Evolutionary conservation across 2,888 invertebrate genomes (phyloP).

Genomic region (Volucella inanis): DNA sequence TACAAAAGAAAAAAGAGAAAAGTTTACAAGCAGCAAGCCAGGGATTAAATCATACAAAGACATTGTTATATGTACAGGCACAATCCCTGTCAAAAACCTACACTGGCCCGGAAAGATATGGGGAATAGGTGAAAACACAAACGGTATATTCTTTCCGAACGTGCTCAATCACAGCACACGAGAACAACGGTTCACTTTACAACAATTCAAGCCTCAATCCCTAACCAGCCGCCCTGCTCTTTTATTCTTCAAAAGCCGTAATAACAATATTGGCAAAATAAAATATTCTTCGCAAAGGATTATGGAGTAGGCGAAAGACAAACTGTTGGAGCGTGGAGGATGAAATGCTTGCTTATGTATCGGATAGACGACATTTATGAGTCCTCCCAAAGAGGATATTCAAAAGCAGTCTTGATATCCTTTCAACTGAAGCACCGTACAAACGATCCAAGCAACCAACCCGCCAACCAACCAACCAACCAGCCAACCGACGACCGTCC

Average conservation of each 20-base stretch:
- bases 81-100: conserved; percentile 38
- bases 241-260: conserved; percentile 45
- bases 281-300: conserved; percentile 56
- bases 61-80: no score
- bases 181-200: conserved; percentile 47
- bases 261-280: conserved; percentile 64
- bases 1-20: background rate
- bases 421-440: conserved; percentile 35
- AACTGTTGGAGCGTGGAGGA: conserved; percentile 33
- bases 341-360: conserved; percentile 43
- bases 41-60: conserved; percentile 39
- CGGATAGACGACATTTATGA: conserved; percentile 67
- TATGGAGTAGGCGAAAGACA: conserved; percentile 66
- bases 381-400: conserved; percentile 54
- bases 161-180: conserved; percentile 54
- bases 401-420: conserved; percentile 69
- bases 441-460: no score
- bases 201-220: conserved; percentile 8
- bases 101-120: conserved; percentile 33
- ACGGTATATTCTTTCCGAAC: conserved; percentile 25
- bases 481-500: conserved; percentile 31
- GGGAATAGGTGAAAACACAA: conserved; percentile 23
- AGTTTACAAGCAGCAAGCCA: background rate
- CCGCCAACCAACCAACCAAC: conserved; percentile 7
- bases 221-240: background rate